These are phyloP conservation scores for Drosophila saltans DNA, from an alignment of 1,140 invertebrate species.

Conservation along the genomic window DNA sequence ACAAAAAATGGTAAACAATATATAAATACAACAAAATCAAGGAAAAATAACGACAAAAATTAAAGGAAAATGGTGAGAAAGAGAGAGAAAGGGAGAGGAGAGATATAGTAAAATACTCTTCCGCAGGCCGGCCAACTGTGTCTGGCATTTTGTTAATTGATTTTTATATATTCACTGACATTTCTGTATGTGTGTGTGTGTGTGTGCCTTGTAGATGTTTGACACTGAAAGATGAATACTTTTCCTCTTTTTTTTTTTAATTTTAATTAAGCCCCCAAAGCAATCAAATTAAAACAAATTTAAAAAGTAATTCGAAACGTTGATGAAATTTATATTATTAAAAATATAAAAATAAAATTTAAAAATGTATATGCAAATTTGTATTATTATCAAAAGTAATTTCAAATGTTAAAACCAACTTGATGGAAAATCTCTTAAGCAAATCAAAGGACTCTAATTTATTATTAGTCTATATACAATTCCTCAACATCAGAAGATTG, in stretches of 20 bases:
- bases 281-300: too few species aligned
- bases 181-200: slow-evolving; percentile 10
- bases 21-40: background rate
- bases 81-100: slow-evolving; percentile 6
- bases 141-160: slow-evolving; percentile 30
- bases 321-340: too few species aligned
- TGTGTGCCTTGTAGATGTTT: background rate
- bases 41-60: background rate
- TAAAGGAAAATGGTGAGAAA: slow-evolving; percentile 2
- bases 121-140: slow-evolving; percentile 18
- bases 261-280: background rate
- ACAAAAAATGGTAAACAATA: too few species aligned
- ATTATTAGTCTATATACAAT: too few species aligned
- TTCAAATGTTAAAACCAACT: too few species aligned
- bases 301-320: too few species aligned
- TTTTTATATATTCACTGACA: slow-evolving; percentile 23
- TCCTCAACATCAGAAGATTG: too few species aligned
- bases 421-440: too few species aligned
- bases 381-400: too few species aligned
- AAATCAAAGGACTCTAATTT: too few species aligned
- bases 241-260: background rate
- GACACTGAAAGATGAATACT: background rate
- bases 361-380: too few species aligned
- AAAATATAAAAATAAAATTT: too few species aligned
- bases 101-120: slow-evolving; percentile 22